Conservation (phyloP, 1,140 invertebrate genomes). For the Trichogramma pretiosum region DNA sequence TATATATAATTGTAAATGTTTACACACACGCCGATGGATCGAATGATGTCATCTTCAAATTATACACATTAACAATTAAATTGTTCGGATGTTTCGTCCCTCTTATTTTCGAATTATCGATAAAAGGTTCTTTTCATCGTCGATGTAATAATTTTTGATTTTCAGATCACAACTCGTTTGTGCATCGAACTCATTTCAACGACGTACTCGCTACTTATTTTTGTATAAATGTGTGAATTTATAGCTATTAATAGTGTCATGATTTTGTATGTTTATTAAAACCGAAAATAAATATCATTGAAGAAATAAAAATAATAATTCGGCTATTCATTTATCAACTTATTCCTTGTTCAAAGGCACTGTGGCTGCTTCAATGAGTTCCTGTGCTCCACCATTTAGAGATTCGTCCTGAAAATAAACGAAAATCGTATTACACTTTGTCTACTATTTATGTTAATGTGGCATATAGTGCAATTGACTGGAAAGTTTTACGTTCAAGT, state of each 20-base stretch:
- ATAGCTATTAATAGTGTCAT: slow-evolving; percentile 46
- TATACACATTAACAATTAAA: slow-evolving; percentile 17
- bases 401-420: too few species aligned
- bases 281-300: slow-evolving; percentile 49
- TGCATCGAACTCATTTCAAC: slow-evolving; percentile 6
- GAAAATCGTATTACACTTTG: too few species aligned
- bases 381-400: slow-evolving; percentile 1
- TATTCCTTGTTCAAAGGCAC: slow-evolving; percentile 22
- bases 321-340: too few species aligned
- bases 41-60: slow-evolving; percentile 35
- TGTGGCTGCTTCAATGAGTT: slow-evolving; percentile 3
- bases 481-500: too few species aligned
- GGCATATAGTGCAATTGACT: too few species aligned
- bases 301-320: slow-evolving; percentile 28
- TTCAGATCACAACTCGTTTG: not conserved
- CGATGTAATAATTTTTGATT: slow-evolving; percentile 1
- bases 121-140: slow-evolving; percentile 5
- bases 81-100: not conserved
- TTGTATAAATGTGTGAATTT: slow-evolving; percentile 48
- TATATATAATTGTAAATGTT: slow-evolving; percentile 14
- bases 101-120: not conserved
- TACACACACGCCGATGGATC: slow-evolving; percentile 14
- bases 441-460: too few species aligned
- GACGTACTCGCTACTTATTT: slow-evolving; percentile 38
- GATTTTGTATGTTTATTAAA: slow-evolving; percentile 49